Conservation (phyloP, 2,888 invertebrate species). For the Petrophora chlorosata region DNA sequence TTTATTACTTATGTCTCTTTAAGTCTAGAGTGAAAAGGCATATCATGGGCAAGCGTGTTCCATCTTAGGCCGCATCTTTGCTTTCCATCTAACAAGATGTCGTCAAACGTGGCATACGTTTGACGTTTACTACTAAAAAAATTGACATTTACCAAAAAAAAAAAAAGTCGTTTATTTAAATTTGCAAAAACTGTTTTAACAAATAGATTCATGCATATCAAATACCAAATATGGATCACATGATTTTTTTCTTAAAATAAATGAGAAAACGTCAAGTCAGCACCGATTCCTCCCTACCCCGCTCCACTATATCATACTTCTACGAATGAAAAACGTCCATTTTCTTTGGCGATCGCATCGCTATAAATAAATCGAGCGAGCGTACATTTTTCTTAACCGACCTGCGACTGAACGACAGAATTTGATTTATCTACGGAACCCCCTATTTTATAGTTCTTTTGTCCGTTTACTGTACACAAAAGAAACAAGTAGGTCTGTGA, state of each 20-base stretch:
- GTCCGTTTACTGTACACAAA: conserved; percentile 21
- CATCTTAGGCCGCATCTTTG: too few species aligned
- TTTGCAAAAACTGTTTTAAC: too few species aligned
- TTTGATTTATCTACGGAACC: conserved; percentile 62
- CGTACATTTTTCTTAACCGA: conserved; percentile 60
- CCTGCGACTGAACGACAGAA: conserved; percentile 61
- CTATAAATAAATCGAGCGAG: conserved; percentile 57
- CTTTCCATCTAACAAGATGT: too few species aligned
- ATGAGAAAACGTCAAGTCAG: neutral
- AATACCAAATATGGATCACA: neutral
- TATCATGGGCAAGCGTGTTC: too few species aligned
- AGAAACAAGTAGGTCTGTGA: conserved; percentile 22
- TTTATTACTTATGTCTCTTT: too few species aligned
- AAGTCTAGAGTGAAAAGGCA: too few species aligned
- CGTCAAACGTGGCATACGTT: too few species aligned
- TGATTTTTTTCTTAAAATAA: neutral
- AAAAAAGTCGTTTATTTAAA: too few species aligned
- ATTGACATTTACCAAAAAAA: too few species aligned
- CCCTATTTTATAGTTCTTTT: conserved; percentile 41
- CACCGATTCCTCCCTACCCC: conserved; percentile 3
- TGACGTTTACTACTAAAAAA: too few species aligned
- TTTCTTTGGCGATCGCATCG: conserved; percentile 47
- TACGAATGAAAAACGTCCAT: conserved; percentile 34
- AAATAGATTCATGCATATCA: neutral
- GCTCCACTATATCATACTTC: conserved; percentile 20